These are phyloP conservation scores for Sprattus sprattus DNA, from an alignment of 2,113 vertebrate genomes.

Conservation along the genomic window DNA sequence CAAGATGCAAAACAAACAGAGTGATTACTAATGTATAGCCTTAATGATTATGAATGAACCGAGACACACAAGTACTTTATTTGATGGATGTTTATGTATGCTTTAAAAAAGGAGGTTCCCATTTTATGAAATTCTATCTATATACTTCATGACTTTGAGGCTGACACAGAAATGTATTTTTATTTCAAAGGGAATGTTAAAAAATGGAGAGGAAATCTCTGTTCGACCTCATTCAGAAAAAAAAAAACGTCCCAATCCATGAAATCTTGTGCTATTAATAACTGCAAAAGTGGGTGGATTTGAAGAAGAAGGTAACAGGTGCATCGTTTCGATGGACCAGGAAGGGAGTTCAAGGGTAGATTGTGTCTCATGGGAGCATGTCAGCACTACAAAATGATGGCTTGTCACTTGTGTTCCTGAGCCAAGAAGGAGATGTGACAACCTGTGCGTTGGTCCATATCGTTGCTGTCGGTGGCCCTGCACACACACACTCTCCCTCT, in stretches of 20 bases:
- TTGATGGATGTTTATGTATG: background rate
- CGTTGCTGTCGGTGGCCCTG: slow-evolving; percentile 9
- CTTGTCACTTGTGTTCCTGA: slow-evolving; percentile 27
- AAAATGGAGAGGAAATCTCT: background rate
- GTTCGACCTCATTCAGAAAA: background rate
- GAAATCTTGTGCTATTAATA: background rate
- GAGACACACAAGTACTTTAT: background rate
- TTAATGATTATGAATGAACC: background rate
- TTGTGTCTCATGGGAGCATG: slow-evolving; percentile 34
- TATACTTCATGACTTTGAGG: background rate
- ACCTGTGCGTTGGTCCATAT: slow-evolving; percentile 1
- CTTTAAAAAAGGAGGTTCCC: background rate
- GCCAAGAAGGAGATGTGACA: slow-evolving; percentile 24
- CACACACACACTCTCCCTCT: slow-evolving; percentile 19
- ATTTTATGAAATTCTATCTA: background rate
- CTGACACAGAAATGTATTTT: background rate
- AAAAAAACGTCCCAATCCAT: background rate
- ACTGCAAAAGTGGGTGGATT: background rate
- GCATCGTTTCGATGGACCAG: background rate
- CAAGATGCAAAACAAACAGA: background rate
- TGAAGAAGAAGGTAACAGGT: background rate
- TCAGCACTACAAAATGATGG: slow-evolving; percentile 33
- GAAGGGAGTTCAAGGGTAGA: slow-evolving; percentile 20
- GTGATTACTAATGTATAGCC: background rate
- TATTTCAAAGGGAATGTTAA: background rate